A percentile compares a stretch with the other conserved stretches of the same genome.
These are phyloP conservation scores for Amphipoea lucens DNA, from an alignment of 2,888 invertebrate genomes.

Conservation along the genomic window DNA sequence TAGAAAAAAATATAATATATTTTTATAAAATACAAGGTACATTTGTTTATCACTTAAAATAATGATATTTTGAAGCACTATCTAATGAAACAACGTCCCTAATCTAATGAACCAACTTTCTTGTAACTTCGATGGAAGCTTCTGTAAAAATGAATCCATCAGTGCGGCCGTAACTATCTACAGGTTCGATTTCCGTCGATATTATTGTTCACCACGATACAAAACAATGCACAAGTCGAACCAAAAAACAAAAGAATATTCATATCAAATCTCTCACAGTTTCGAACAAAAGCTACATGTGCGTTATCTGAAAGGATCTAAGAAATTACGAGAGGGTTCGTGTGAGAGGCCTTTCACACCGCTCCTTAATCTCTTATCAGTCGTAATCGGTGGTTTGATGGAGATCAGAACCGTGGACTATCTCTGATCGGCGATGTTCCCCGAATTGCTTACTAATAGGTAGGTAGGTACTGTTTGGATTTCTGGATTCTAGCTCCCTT, in stretches of 20 bases:
- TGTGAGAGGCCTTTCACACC: slow-evolving; percentile 44
- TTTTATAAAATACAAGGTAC: no score
- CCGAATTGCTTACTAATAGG: slow-evolving; percentile 73
- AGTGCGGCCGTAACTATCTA: not conserved
- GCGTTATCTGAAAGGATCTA: slow-evolving; percentile 58
- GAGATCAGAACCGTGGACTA: slow-evolving; percentile 70
- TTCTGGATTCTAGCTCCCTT: slow-evolving; percentile 17
- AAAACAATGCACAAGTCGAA: slow-evolving; percentile 12
- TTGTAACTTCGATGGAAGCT: not conserved
- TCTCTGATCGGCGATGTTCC: slow-evolving; percentile 65
- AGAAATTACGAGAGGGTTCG: slow-evolving; percentile 43
- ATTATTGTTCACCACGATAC: not conserved
- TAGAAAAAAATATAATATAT: no score
- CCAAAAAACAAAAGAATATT: slow-evolving; percentile 43
- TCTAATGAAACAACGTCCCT: not conserved
- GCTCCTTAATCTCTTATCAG: slow-evolving; percentile 45
- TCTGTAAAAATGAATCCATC: not conserved
- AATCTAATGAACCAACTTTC: not conserved
- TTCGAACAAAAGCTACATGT: slow-evolving; percentile 50
- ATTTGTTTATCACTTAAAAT: no score
- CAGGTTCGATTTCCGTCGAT: not conserved
- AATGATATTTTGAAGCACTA: not conserved
- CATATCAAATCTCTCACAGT: slow-evolving; percentile 35
- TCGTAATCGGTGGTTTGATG: slow-evolving; percentile 52
- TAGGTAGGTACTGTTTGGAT: slow-evolving; percentile 32